phyloP scores from a whole-genome alignment of 2,113 vertebrate species.

The Apistogramma diplotaenia region DNA sequence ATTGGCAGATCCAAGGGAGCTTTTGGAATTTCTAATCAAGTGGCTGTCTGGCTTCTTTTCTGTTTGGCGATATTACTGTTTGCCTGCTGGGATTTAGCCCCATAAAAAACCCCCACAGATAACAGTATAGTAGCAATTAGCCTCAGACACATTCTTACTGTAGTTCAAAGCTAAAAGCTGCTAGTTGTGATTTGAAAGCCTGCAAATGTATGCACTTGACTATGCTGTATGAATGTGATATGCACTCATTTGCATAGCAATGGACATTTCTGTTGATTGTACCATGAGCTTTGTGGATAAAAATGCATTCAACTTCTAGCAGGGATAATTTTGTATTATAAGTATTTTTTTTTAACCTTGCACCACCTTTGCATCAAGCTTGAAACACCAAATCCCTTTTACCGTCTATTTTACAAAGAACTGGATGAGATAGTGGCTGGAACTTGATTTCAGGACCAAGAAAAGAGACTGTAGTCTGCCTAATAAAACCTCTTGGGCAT shows the following conservation, averaged over 20 bases:
- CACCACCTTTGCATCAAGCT: background rate
- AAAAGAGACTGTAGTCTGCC: background rate
- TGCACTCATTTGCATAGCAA: constrained; percentile 50
- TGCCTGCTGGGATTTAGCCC: constrained; percentile 46
- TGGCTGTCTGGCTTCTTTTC: constrained; percentile 48
- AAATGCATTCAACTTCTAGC: constrained; percentile 1
- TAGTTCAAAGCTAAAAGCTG: constrained; percentile 26
- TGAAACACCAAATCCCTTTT: background rate
- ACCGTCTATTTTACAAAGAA: background rate
- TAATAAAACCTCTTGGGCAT: background rate
- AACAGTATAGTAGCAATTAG: constrained; percentile 49
- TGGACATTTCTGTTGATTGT: constrained; percentile 25
- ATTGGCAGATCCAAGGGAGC: constrained; percentile 61
- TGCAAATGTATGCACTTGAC: background rate
- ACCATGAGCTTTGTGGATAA: constrained; percentile 1
- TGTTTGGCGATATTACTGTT: constrained; percentile 49
- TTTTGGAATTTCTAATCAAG: constrained; percentile 66
- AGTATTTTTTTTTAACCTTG: background rate
- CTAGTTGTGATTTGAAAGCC: constrained; percentile 12
- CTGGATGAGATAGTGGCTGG: background rate
- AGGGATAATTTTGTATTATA: background rate
- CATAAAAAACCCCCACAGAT: constrained; percentile 27
- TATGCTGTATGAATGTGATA: constrained; percentile 18
- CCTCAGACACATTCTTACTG: constrained; percentile 21
- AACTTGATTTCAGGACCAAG: background rate